Conservation (phyloP, 2,113 vertebrate genomes). For the Arenaria interpres region DNA sequence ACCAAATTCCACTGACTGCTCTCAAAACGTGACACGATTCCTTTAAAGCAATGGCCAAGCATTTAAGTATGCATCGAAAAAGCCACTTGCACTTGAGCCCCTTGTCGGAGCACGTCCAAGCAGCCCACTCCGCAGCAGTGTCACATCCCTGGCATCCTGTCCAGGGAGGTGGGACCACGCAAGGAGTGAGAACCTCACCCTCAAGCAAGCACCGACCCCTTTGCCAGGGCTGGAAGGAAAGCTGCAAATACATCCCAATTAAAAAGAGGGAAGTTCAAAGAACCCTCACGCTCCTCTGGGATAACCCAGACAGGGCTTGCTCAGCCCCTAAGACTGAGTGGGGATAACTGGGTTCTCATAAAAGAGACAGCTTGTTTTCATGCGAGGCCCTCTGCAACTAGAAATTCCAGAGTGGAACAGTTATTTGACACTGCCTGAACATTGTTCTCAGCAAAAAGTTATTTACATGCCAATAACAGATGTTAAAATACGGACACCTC, state of each 20-base stretch:
- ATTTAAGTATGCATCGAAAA: not conserved
- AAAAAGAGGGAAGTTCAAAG: not conserved
- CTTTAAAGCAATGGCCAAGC: not conserved
- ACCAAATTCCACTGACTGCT: not conserved
- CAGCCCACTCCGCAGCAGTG: not conserved
- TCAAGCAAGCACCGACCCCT: not conserved
- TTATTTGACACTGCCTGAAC: not conserved
- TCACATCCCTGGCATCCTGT: fast-evolving
- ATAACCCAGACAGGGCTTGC: not conserved
- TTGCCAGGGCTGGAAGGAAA: not conserved
- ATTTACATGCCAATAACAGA: not conserved
- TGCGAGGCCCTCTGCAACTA: fast-evolving
- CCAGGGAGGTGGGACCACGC: fast-evolving
- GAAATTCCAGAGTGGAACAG: not conserved
- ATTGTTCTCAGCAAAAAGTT: not conserved
- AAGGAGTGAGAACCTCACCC: not conserved
- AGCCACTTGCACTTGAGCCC: not conserved
- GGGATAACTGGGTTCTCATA: not conserved
- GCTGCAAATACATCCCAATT: not conserved
- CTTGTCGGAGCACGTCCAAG: not conserved
- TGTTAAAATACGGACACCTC: not conserved
- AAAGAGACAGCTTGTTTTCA: not conserved
- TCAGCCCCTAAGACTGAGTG: not conserved
- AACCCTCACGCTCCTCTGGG: not conserved
- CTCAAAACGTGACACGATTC: not conserved